phyloP scores from a whole-genome alignment of 2,888 invertebrate species.

The Corythucha ciliata region DNA sequence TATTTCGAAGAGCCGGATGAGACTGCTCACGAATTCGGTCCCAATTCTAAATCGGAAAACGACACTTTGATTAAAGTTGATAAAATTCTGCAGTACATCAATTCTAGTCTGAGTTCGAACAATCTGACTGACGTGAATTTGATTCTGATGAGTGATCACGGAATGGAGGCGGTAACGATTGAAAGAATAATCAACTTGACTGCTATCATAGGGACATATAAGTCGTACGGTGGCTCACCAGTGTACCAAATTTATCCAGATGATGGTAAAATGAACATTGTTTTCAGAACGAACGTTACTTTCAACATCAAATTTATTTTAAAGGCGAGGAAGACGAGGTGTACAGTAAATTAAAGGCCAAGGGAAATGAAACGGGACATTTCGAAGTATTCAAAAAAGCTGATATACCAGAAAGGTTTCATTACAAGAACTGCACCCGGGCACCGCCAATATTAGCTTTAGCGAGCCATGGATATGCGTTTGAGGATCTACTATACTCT shows the following conservation, averaged over 20 bases:
- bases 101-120: conserved; percentile 43
- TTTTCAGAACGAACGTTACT: too few relatives aligned
- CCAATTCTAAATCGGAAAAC: conserved; percentile 43
- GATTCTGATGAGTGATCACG: conserved; percentile 64
- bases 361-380: conserved; percentile 11
- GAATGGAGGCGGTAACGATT: conserved; percentile 51
- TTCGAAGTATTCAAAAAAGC: conserved; percentile 48
- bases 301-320: too few relatives aligned
- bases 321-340: conserved; percentile 13
- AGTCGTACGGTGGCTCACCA: conserved; percentile 49
- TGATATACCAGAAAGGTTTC: conserved; percentile 53
- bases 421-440: conserved; percentile 51
- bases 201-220: conserved; percentile 46
- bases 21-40: conserved; percentile 52
- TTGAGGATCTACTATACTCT: conserved; percentile 51
- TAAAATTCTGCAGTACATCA: conserved; percentile 49
- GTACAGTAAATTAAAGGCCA: conserved; percentile 10
- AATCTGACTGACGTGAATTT: conserved; percentile 50
- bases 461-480: conserved; percentile 53
- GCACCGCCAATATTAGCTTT: conserved; percentile 54
- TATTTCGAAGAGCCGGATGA: conserved; percentile 64
- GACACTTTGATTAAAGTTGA: conserved; percentile 45
- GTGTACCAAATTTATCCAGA: conserved; percentile 52
- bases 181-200: conserved; percentile 50
- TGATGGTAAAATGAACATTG: conserved; percentile 43